phyloP scores from a whole-genome alignment of 2,113 vertebrate genomes.

The Edolisoma coerulescens region DNA sequence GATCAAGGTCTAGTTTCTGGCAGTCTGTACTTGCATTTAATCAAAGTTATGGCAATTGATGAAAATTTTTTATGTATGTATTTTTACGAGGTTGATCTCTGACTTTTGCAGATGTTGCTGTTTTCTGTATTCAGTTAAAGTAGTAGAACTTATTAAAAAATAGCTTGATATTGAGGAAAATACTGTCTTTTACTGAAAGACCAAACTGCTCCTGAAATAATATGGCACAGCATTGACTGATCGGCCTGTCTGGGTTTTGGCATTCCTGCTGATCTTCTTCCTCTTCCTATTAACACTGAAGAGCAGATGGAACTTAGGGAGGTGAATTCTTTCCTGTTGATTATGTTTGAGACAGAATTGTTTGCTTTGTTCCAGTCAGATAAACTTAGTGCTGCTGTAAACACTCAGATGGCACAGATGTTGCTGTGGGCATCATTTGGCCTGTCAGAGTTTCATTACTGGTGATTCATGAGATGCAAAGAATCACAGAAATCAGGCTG shows the following conservation, averaged over 20 bases:
- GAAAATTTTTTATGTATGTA: not conserved
- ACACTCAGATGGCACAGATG: constrained; percentile 32
- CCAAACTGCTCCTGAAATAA: not conserved
- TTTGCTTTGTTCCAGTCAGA: constrained; percentile 41
- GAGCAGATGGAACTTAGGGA: not conserved
- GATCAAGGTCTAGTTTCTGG: not conserved
- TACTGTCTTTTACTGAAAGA: not conserved
- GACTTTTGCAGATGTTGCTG: not conserved
- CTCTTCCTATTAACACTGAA: not conserved
- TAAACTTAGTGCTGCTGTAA: not conserved
- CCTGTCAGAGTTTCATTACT: constrained; percentile 6
- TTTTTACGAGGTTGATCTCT: not conserved
- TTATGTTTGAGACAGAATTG: not conserved
- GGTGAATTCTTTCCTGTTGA: constrained; percentile 68
- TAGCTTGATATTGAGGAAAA: not conserved
- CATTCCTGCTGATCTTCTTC: not conserved
- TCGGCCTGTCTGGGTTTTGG: not conserved
- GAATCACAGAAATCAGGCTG: not conserved
- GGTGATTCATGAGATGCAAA: constrained; percentile 37
- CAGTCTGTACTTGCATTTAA: not conserved
- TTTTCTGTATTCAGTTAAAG: not conserved
- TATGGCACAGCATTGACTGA: not conserved
- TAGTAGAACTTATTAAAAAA: not conserved
- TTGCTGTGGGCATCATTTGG: constrained; percentile 1
- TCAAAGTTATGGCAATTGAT: not conserved